These are phyloP conservation scores for Byasa hedistus DNA, from an alignment of 2,888 invertebrate species.

Conservation along the genomic window DNA sequence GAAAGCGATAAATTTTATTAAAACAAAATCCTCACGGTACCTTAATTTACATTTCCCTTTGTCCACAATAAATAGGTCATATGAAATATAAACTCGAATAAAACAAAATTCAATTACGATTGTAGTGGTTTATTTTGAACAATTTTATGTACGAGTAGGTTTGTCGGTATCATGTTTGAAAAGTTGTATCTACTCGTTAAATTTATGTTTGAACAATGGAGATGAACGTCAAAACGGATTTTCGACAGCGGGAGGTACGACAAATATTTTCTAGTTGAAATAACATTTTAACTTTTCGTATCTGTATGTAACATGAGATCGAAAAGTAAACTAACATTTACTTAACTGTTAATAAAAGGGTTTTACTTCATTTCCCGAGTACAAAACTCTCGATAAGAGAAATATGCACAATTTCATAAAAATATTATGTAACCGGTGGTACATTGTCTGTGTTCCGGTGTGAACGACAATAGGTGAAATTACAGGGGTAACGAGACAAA, in stretches of 20 bases:
- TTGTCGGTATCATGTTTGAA: background rate
- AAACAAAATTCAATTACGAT: conserved; percentile 4
- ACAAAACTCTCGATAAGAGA: too few species aligned
- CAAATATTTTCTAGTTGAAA: background rate
- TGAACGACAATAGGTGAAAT: too few species aligned
- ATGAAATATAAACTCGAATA: conserved; percentile 14
- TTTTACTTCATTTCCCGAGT: too few species aligned
- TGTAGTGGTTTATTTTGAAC: conserved; percentile 1
- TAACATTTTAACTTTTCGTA: background rate
- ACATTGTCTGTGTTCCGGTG: too few species aligned
- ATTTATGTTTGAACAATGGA: background rate
- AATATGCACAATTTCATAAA: too few species aligned
- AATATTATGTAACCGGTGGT: too few species aligned
- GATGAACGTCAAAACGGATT: background rate
- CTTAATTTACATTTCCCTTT: conserved; percentile 21
- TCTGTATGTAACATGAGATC: background rate
- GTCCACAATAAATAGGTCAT: conserved; percentile 7
- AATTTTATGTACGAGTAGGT: background rate
- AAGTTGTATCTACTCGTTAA: background rate
- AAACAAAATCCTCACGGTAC: conserved; percentile 13
- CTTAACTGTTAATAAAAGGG: too few species aligned
- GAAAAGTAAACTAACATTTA: too few species aligned
- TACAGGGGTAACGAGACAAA: too few species aligned
- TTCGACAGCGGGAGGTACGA: background rate
- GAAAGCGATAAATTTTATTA: conserved; percentile 17